Conservation (phyloP, 2,888 invertebrate species). For the Drosophila paracracens region DNA sequence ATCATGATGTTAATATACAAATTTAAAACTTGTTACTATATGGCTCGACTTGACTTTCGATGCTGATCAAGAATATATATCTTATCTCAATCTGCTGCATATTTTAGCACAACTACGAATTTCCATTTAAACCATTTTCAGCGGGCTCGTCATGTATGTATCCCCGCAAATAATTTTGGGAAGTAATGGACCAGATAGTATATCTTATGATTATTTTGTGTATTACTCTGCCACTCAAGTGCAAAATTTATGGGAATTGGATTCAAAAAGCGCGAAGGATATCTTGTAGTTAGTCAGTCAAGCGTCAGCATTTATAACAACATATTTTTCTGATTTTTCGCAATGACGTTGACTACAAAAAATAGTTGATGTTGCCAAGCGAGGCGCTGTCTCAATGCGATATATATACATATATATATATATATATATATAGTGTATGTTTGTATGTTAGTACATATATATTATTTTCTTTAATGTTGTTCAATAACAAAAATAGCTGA, state of each 20-base stretch:
- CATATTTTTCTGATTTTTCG: slow-evolving; percentile 22
- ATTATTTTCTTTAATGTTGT: slow-evolving; percentile 43
- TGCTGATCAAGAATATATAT: not conserved
- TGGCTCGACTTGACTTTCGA: not conserved
- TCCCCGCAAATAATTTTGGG: too few species aligned
- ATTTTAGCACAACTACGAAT: not conserved
- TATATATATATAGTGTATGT: too few species aligned
- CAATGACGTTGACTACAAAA: slow-evolving; percentile 61
- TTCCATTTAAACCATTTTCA: not conserved
- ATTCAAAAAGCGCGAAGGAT: not conserved
- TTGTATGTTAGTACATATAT: not conserved
- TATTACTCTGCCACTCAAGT: not conserved
- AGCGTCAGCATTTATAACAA: slow-evolving; percentile 3
- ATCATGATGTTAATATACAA: not conserved
- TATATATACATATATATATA: slow-evolving; percentile 1
- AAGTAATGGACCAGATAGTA: not conserved
- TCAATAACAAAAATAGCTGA: slow-evolving; percentile 45
- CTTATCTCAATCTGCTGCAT: not conserved
- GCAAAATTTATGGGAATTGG: not conserved
- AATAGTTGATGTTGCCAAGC: slow-evolving; percentile 57
- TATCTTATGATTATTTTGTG: not conserved
- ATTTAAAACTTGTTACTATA: not conserved
- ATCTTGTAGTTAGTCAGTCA: slow-evolving; percentile 5
- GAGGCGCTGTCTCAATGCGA: slow-evolving; percentile 23
- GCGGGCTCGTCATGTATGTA: too few species aligned